Evolutionary conservation across 2,888 invertebrate species (phyloP), one percentile per base, ranked within the genome.

Genomic region (Heliconius hortense): DNA sequence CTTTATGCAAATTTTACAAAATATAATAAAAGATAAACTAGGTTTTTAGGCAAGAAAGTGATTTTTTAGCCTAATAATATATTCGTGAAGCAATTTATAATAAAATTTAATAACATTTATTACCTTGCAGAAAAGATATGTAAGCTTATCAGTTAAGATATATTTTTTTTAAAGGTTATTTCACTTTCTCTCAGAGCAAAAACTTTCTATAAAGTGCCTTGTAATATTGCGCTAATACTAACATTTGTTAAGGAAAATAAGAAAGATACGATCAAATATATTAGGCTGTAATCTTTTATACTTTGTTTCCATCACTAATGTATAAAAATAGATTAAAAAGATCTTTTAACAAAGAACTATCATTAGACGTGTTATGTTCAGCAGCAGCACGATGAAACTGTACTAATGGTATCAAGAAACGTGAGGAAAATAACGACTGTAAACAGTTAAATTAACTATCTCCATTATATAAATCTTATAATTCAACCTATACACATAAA

Each of bases 321-420:
- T 28, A 15, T 28, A 62, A 43, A 15, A 26, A 43, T 18, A 26
- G 18, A 43, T 21, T 53, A 31, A 69, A 66, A 56, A 69, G 11
- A 53, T 69, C 11, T 24, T 53, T 53, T n/a, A 56, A 69, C 56
- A 56, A 69, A 69, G 8, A 56, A n/a, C 5, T 66, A 53, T 69
- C 28, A 68, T 68, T 68, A 48, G 53, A 53, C 53, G n/a, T 31
- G 15, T 31, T 66, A 69, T 15, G 56, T 28, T n/a, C 56, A 31
- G 31, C 8, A 31, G n/a, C 56, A 56, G 28, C n/a, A 35, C 69
- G 56, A 10, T 69, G 68, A 53, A 69, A 26, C 53, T 60, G 26
- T 28, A 28, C 31, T 69, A 56, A 69, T 69, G 56, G 56, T 56
- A n/a, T n/a, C 56, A 56, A 24, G 69, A 69, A 31, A 69, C 69